These are phyloP conservation scores for Scytalopus superciliaris DNA, from an alignment of 2,113 vertebrate species.

Conservation along the genomic window DNA sequence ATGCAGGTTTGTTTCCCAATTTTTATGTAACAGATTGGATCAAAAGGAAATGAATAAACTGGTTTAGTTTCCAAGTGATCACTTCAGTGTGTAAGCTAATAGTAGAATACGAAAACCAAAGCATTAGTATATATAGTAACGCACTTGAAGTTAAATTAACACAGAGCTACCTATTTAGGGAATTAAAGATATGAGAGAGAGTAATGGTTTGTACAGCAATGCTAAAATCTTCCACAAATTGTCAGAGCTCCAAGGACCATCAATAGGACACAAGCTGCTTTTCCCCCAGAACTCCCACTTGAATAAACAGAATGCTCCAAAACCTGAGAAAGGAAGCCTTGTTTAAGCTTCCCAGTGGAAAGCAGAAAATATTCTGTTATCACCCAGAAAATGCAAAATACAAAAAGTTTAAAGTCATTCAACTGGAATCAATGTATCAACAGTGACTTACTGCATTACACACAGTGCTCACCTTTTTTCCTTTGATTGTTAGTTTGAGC, in stretches of 20 bases:
- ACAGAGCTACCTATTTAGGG: neutral
- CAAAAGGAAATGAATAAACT: neutral
- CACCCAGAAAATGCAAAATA: neutral
- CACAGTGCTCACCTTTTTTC: conserved; percentile 80
- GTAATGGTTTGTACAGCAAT: neutral
- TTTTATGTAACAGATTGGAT: neutral
- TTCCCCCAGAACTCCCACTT: neutral
- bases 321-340: neutral
- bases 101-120: neutral
- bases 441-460: neutral
- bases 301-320: neutral
- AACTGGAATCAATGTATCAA: neutral
- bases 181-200: neutral
- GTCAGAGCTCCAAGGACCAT: neutral
- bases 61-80: neutral
- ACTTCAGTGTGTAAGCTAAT: neutral
- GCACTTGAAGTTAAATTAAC: neutral
- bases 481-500: conserved; percentile 77
- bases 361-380: neutral
- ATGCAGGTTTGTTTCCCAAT: neutral
- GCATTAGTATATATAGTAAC: neutral
- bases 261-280: fast-evolving
- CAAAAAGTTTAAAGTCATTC: neutral
- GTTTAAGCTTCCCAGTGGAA: neutral
- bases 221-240: neutral